phyloP scores from a whole-genome alignment of 2,113 vertebrate species.

The Hippocampus abdominalis region DNA sequence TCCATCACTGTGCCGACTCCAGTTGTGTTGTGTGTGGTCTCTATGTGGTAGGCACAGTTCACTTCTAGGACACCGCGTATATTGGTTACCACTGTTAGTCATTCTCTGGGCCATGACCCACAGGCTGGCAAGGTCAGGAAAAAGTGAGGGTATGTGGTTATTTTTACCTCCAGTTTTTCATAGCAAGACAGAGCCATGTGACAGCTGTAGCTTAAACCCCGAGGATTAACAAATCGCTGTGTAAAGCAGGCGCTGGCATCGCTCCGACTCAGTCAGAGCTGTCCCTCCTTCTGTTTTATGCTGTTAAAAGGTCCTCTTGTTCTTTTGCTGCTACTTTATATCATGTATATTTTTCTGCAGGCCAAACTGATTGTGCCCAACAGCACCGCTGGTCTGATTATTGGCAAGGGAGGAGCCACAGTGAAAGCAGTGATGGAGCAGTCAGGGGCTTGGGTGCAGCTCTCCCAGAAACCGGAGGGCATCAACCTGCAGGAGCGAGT shows the following conservation, averaged over 20 bases:
- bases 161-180: slow-evolving; percentile 73
- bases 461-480: slow-evolving; percentile 91
- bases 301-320: slow-evolving; percentile 24
- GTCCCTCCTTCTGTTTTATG: slow-evolving; percentile 35
- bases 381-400: slow-evolving; percentile 91
- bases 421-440: slow-evolving; percentile 94
- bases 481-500: slow-evolving; percentile 93
- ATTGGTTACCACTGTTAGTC: slow-evolving; percentile 31
- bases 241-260: slow-evolving; percentile 63
- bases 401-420: slow-evolving; percentile 89
- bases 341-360: slow-evolving; percentile 66
- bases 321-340: slow-evolving; percentile 41
- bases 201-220: slow-evolving; percentile 76
- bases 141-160: slow-evolving; percentile 72
- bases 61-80: slow-evolving; percentile 43
- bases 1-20: background rate
- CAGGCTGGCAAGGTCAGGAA: slow-evolving; percentile 62
- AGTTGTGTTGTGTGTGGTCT: slow-evolving; percentile 21
- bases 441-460: slow-evolving; percentile 92
- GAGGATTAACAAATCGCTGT: slow-evolving; percentile 75
- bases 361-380: slow-evolving; percentile 93
- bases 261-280: slow-evolving; percentile 56
- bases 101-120: slow-evolving; percentile 50
- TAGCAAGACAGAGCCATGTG: slow-evolving; percentile 62
- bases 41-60: slow-evolving; percentile 14